Conservation (phyloP, 2,113 vertebrate species). For the Jacana jacana region DNA sequence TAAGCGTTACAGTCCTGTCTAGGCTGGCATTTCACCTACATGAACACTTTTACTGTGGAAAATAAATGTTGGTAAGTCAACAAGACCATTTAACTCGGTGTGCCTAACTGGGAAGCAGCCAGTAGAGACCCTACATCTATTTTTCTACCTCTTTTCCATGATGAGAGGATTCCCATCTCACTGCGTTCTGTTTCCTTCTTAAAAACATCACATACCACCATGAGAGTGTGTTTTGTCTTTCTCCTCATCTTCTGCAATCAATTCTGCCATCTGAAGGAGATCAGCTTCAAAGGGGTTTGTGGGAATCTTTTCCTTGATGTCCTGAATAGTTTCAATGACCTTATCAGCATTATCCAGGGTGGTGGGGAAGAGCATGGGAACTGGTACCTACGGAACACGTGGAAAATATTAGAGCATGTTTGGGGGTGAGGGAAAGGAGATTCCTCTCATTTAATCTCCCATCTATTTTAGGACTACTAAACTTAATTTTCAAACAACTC, state of each 20-base stretch:
- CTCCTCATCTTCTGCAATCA: conserved; percentile 90
- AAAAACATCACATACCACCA: conserved; percentile 77
- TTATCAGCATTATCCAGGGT: conserved; percentile 83
- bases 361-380: conserved; percentile 91
- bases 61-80: neutral
- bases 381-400: conserved; percentile 79
- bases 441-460: neutral
- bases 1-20: neutral
- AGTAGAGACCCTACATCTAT: neutral
- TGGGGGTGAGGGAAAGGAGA: neutral
- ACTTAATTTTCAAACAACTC: neutral
- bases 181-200: neutral
- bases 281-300: conserved; percentile 90
- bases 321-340: conserved; percentile 84
- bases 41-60: neutral
- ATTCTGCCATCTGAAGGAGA: conserved; percentile 97
- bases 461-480: neutral
- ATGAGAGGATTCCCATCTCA: neutral
- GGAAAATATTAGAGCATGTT: neutral
- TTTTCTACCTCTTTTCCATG: neutral
- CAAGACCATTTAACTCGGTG: neutral
- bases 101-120: neutral
- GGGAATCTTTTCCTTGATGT: conserved; percentile 90
- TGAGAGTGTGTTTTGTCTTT: conserved; percentile 79
- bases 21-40: neutral